Evolutionary conservation across 2,113 vertebrate species (phyloP), one percentile per base, ranked within the genome.

Genomic region (Podarcis cretensis): DNA sequence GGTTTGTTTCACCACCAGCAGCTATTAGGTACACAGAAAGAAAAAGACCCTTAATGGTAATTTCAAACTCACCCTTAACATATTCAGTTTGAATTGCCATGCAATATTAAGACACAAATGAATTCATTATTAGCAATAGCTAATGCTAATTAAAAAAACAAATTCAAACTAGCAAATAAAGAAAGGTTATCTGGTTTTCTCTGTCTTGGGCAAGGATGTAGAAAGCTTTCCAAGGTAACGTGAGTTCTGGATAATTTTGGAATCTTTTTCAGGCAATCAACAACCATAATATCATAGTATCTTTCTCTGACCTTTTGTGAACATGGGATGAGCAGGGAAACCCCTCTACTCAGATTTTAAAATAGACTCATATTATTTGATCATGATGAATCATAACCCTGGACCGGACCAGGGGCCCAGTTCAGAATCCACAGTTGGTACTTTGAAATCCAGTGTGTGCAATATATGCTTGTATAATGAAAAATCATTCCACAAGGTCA

Each of bases 1-100:
- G 98, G 91, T 98, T 97, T 82, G 97, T 95, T 94, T 99, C 99
- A 92, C 98, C 96, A 89, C 95, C 96, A 92, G 96, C 92, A 94
- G 98, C 93, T 93, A 97, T 97, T 95, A 95, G 48, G 92, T 59
- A 92, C 92, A 78, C 10, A 20, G 5, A 91, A 92, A 93, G 90
- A 95, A 89, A 95, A 79, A 95, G 13, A 18, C n/a, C 2, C 88
- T 93, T 94, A 86, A 95, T 83, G 89, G 88, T 6, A 89, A 90
- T 92, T 92, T 92, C 30, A 80, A 81, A n/a, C 25, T 91, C 23
- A 92, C 16, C 76, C 74, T 88, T 77, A 93, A 82, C 84, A 81
- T 75, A 83, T 80, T 89, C 40, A 90, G 48, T 85, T 92, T 83
- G 35, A 81, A 92, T 75, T 87, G 81, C 71, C 83, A 59, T 79